Conservation (phyloP, 1,140 invertebrate species). For the Hyles vespertilio region DNA sequence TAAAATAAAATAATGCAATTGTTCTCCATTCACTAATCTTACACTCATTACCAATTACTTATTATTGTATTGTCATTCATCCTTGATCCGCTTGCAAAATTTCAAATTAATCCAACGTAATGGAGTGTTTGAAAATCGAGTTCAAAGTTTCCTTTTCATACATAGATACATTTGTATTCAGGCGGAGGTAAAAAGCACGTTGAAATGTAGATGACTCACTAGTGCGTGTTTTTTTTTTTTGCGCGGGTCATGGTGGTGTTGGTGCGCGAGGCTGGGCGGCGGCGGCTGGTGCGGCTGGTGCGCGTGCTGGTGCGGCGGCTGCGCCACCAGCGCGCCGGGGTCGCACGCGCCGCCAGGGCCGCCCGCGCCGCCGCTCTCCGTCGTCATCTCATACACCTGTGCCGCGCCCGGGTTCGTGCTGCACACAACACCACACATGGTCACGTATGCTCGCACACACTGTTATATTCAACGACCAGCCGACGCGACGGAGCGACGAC, state of each 20-base stretch:
- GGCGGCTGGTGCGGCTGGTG: constrained; percentile 10
- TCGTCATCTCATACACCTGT: constrained; percentile 52
- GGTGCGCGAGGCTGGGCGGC: constrained; percentile 5
- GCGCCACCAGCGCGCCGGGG: constrained; percentile 8
- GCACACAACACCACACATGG: constrained; percentile 10
- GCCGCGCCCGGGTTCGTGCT: constrained; percentile 37
- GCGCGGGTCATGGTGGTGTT: constrained; percentile 29
- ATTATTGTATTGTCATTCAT: too few species aligned
- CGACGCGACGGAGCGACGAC: background rate
- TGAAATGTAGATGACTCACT: constrained; percentile 21
- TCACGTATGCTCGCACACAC: background rate
- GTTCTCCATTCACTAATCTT: too few species aligned
- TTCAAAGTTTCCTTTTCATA: too few species aligned
- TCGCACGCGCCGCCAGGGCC: constrained; percentile 19
- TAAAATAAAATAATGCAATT: too few species aligned
- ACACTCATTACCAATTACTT: too few species aligned
- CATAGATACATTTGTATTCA: too few species aligned
- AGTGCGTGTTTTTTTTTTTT: constrained; percentile 32
- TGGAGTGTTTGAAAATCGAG: too few species aligned
- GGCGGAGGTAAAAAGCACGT: too few species aligned
- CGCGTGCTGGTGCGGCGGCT: constrained; percentile 18
- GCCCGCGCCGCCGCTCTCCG: constrained; percentile 26
- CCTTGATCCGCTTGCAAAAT: too few species aligned
- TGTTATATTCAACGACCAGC: background rate
- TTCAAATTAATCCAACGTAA: too few species aligned